Conservation (phyloP, 2,113 vertebrate species). For the Perca schrenkii region DNA sequence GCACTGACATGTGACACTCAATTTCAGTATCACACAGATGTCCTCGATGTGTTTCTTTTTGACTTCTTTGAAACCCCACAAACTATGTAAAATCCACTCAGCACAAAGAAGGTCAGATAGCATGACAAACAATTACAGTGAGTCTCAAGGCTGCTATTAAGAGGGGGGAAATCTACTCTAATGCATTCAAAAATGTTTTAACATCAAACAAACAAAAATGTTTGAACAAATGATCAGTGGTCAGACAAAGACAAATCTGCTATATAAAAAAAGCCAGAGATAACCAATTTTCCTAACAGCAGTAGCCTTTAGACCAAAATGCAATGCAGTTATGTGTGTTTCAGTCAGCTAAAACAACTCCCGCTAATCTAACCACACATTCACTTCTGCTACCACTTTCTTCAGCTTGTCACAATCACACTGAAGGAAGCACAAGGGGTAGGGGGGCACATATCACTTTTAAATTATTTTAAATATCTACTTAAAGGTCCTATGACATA, state of each 20-base stretch:
- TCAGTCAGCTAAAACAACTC: neutral
- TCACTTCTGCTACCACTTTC: neutral
- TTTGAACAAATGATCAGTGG: constrained; percentile 10
- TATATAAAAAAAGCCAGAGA: constrained; percentile 5
- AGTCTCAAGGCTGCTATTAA: constrained; percentile 36
- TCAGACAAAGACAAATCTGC: constrained; percentile 3
- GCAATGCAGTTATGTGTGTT: neutral
- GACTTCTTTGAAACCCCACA: constrained; percentile 10
- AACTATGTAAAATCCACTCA: constrained; percentile 17
- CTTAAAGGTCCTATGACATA: too few species aligned
- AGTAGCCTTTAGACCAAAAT: constrained; percentile 16
- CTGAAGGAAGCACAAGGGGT: neutral
- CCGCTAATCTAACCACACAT: neutral
- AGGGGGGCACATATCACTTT: too few species aligned
- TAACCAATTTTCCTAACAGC: constrained; percentile 31
- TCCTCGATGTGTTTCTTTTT: constrained; percentile 31
- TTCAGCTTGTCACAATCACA: neutral
- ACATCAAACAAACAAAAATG: neutral
- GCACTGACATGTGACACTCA: constrained; percentile 47
- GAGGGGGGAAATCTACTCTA: neutral
- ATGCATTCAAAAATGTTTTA: neutral
- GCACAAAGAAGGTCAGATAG: constrained; percentile 29
- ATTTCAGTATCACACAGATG: constrained; percentile 37
- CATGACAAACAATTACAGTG: constrained; percentile 27
- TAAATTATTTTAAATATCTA: too few species aligned